A percentile compares a stretch with the other conserved stretches of the same genome.
Evolutionary conservation across 64 coral and sea anemone genomes (phyloP).

Genomic region (Montipora foliosa): DNA sequence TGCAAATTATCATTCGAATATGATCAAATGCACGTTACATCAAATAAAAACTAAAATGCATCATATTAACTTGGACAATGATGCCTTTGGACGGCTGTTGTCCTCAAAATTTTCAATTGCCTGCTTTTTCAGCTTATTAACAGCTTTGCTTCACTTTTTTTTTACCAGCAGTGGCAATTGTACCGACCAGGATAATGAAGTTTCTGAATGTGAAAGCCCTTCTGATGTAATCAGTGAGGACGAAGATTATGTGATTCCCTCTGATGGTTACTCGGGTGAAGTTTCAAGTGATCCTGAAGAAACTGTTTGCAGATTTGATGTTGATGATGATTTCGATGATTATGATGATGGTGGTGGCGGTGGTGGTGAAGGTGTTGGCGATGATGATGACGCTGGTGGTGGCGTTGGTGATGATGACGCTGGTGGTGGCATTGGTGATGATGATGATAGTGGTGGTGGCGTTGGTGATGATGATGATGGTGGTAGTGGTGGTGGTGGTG

Average conservation of each 20-base stretch:
- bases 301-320: not conserved
- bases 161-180: not conserved
- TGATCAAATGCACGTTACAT: too few relatives aligned
- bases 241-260: not conserved
- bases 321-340: too few relatives aligned
- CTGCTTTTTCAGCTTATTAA: not conserved
- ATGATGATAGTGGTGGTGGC: not conserved
- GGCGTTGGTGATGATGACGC: too few relatives aligned
- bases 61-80: too few relatives aligned
- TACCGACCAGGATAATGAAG: constrained; percentile 16
- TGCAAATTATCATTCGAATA: too few relatives aligned
- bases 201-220: not conserved
- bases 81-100: constrained; percentile 4
- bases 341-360: too few relatives aligned
- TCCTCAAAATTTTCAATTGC: not conserved
- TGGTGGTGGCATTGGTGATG: not conserved
- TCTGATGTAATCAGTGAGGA: not conserved
- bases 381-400: too few relatives aligned
- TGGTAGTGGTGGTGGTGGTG: not conserved
- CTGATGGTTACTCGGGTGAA: not conserved
- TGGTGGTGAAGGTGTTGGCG: too few relatives aligned
- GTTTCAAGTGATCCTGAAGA: not conserved
- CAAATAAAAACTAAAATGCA: too few relatives aligned
- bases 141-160: not conserved
- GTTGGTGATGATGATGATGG: not conserved